A percentile compares a stretch with the other conserved stretches of the same genome.
These are phyloP conservation scores for Xanthia icteritia DNA, from an alignment of 2,888 invertebrate genomes.

Conservation along the genomic window DNA sequence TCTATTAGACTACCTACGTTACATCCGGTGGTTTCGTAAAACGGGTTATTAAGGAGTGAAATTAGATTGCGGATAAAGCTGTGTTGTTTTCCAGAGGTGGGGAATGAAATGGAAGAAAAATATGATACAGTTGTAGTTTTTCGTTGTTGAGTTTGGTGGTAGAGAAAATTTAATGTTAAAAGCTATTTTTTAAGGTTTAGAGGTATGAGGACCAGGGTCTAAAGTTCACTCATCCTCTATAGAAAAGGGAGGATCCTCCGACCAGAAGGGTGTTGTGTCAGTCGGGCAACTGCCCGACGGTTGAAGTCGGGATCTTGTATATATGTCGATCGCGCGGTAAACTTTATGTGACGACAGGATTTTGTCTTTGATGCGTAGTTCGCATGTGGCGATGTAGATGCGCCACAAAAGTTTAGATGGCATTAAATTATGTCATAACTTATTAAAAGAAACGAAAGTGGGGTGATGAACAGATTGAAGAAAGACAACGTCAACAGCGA, in stretches of 20 bases:
- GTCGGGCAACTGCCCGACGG: too few relatives aligned
- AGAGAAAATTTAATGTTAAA: too few relatives aligned
- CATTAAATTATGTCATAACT: neutral
- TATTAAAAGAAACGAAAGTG: neutral
- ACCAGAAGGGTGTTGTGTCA: too few relatives aligned
- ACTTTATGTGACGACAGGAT: too few relatives aligned
- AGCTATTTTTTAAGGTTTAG: neutral
- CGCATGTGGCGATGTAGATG: too few relatives aligned
- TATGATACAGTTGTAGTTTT: neutral
- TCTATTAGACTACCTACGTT: slow-evolving; percentile 33
- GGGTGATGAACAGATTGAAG: neutral
- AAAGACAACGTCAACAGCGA: neutral
- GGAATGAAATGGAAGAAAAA: slow-evolving; percentile 35
- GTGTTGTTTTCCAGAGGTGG: neutral
- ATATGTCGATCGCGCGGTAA: too few relatives aligned
- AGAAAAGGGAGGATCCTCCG: too few relatives aligned
- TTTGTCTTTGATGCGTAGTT: too few relatives aligned
- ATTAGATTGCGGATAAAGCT: slow-evolving; percentile 22
- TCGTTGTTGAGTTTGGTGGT: neutral
- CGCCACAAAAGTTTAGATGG: too few relatives aligned
- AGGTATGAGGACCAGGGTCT: too few relatives aligned
- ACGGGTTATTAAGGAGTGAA: slow-evolving; percentile 37
- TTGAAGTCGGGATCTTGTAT: too few relatives aligned
- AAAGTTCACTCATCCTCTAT: too few relatives aligned
- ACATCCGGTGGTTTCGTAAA: slow-evolving; percentile 41